Evolutionary conservation across 2,797 vertebrate species (phyloP).

Genomic region (Geotrypetes seraphini): DNA sequence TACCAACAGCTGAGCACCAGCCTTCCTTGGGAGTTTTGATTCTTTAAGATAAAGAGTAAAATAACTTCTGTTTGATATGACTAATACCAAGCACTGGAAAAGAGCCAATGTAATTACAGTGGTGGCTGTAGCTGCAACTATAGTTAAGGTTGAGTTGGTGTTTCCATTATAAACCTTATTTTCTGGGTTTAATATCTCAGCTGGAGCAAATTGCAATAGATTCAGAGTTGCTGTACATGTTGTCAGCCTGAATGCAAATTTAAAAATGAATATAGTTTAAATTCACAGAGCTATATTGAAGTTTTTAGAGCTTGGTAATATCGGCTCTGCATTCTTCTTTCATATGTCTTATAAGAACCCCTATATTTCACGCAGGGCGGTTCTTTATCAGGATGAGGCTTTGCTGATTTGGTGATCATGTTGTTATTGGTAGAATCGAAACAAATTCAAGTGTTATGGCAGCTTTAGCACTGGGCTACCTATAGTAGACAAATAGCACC

Average conservation of each 20-base stretch:
- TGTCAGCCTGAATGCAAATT: not conserved
- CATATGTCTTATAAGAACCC: too few relatives aligned
- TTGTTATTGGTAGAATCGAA: too few relatives aligned
- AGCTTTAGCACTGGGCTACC: too few relatives aligned
- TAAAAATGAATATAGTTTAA: too few relatives aligned
- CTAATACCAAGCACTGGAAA: conserved; percentile 10
- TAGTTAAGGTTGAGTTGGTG: not conserved
- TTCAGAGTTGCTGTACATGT: not conserved
- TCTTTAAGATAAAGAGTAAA: conserved; percentile 1
- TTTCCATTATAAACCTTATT: conserved; percentile 4
- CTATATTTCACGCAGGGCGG: too few relatives aligned
- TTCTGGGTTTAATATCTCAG: not conserved
- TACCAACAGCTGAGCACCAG: not conserved
- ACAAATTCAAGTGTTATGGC: too few relatives aligned
- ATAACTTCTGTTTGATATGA: conserved; percentile 5
- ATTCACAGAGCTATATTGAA: too few relatives aligned
- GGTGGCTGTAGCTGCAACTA: not conserved
- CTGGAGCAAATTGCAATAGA: not conserved
- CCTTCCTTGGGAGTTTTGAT: not conserved
- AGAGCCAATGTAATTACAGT: conserved; percentile 5
- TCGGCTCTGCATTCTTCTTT: too few relatives aligned
- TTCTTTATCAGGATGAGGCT: too few relatives aligned
- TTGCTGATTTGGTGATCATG: too few relatives aligned
- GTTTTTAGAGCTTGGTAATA: too few relatives aligned
- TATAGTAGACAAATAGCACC: too few relatives aligned